phyloP scores from a whole-genome alignment of 1,140 invertebrate genomes.

The Cherax quadricarinatus region DNA sequence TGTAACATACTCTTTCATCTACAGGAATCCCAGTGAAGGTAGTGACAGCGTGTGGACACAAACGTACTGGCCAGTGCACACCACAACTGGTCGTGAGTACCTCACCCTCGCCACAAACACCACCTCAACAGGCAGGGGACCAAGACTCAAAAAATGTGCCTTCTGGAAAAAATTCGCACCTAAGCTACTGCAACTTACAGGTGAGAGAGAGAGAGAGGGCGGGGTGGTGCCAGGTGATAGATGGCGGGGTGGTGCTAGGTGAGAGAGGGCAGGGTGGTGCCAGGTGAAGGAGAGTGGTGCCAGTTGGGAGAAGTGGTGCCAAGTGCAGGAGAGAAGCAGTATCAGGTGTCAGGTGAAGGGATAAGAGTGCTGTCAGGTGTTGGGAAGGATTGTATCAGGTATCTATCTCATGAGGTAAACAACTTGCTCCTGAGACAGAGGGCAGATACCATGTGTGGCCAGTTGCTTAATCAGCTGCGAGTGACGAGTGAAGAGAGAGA shows the following conservation, averaged over 20 bases:
- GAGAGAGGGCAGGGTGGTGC: too few relatives aligned
- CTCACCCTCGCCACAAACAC: slow-evolving; percentile 87
- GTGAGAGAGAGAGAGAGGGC: slow-evolving; percentile 39
- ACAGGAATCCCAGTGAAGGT: slow-evolving; percentile 71
- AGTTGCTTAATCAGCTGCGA: too few relatives aligned
- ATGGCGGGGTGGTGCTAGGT: not conserved
- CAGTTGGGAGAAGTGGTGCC: too few relatives aligned
- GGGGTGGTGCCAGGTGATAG: not conserved
- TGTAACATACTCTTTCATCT: not conserved
- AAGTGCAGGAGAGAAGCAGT: too few relatives aligned
- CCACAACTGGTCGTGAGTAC: slow-evolving; percentile 88
- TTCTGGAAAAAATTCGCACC: slow-evolving; percentile 98
- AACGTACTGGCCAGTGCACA: slow-evolving; percentile 90
- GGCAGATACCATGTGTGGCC: too few relatives aligned
- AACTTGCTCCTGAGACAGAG: too few relatives aligned
- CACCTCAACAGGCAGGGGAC: slow-evolving; percentile 88
- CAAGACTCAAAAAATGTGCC: slow-evolving; percentile 92
- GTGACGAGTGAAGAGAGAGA: not conserved
- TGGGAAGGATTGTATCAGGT: too few relatives aligned
- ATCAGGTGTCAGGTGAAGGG: too few relatives aligned
- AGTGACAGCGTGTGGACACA: slow-evolving; percentile 60
- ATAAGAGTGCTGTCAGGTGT: too few relatives aligned
- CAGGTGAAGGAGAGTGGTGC: not conserved
- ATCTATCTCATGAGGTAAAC: too few relatives aligned
- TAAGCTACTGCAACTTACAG: slow-evolving; percentile 78